Evolutionary conservation across 1,140 invertebrate species (phyloP), one percentile per base, ranked within the genome.

Genomic region (Drosophila willistoni): DNA sequence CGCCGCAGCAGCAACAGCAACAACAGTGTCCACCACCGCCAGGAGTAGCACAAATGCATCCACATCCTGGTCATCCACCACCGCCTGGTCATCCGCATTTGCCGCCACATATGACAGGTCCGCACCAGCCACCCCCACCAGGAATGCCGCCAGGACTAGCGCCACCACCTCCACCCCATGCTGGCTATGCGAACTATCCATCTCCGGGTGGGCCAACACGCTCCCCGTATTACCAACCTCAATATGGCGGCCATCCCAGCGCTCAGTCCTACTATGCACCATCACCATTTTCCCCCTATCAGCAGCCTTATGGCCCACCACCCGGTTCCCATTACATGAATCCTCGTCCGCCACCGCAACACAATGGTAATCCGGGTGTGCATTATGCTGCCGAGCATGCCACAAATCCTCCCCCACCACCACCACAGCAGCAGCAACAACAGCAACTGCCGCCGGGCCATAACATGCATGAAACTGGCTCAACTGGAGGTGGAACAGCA

Each of bases 171-270:
- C n/a, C 83, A 19, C 83, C 82, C 0, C 94, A 94, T 72, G 92
- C 90, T 17, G 80, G 81, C 3, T 90, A 92, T 70, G 90, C 77
- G 9, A 90, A 93, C 72, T 91, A 91, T 12, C 93, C 93, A 29
- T 92, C 93, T 0, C 81, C 93, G 7, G 92, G 94, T 7, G 91
- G 94, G 47, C 94, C 94, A 1, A 94, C 94, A 4, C 94, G 94
- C 90, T 94, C 94, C 1, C 93, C 94, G 6, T 95, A 95, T 71
- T 95, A 95, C 74, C 93, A 94, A 19, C 94, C 94, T 34, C 94
- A 95, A 67, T 94, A 94, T 71, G 93, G 93, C 0, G 94, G 94
- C 33, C 94, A 94, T 82, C 94, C 94, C 68, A 92, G 93, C 7
- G 93, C 94, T 2, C 94, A 95, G 91, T 93, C 94, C 2, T 94